These are phyloP conservation scores for Hylia prasina DNA, from an alignment of 2,113 vertebrate genomes.

Conservation along the genomic window DNA sequence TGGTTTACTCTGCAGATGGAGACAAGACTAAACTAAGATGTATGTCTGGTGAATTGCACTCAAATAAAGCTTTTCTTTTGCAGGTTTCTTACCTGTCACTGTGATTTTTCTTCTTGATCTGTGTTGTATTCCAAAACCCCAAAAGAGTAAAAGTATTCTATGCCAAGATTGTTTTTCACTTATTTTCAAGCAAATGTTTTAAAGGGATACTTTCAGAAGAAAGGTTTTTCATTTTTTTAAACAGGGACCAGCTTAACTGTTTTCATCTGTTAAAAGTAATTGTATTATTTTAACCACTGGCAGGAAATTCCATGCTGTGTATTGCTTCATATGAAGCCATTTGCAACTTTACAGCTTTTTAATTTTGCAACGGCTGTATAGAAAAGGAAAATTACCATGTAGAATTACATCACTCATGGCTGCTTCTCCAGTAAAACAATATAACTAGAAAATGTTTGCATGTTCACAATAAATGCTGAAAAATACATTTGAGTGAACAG, in stretches of 20 bases:
- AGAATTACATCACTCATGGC: conserved; percentile 14
- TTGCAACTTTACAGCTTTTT: conserved; percentile 54
- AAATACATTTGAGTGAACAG: background rate
- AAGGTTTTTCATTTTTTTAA: background rate
- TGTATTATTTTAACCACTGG: conserved; percentile 39
- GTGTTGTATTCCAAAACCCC: background rate
- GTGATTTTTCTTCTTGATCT: conserved; percentile 11
- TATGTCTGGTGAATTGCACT: background rate
- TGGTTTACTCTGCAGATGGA: background rate
- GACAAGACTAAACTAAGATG: conserved; percentile 3
- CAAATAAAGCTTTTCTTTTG: conserved; percentile 1
- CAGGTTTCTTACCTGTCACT: background rate
- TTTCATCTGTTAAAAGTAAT: conserved; percentile 39
- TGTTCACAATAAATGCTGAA: background rate
- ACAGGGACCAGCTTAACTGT: background rate
- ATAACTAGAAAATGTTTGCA: background rate
- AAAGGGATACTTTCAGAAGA: background rate
- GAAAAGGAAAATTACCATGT: conserved; percentile 31
- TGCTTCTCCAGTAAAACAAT: conserved; percentile 32
- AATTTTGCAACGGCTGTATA: conserved; percentile 46
- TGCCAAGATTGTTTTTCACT: background rate
- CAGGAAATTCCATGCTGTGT: conserved; percentile 9
- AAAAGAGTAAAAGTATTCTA: background rate
- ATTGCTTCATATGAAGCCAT: conserved; percentile 32
- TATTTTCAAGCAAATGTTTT: background rate